phyloP scores from a whole-genome alignment of 2,113 vertebrate genomes.

The Empidonax traillii region DNA sequence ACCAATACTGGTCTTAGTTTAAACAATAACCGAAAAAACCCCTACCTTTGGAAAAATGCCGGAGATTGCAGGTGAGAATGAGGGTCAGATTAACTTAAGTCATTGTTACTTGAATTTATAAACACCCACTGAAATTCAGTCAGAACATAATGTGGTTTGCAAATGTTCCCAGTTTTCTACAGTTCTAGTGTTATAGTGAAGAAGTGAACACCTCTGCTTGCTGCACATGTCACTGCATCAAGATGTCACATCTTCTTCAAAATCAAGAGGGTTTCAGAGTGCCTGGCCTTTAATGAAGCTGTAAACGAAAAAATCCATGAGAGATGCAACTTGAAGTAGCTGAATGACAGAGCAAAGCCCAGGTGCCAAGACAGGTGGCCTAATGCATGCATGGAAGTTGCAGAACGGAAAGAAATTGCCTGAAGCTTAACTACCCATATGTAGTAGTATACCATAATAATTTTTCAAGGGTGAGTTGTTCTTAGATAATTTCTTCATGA shows the following conservation, averaged over 20 bases:
- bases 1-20: not conserved
- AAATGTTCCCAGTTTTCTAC: not conserved
- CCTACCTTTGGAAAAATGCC: not conserved
- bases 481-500: not conserved
- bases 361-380: not conserved
- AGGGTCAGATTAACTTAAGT: not conserved
- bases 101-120: not conserved
- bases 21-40: not conserved
- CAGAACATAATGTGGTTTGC: not conserved
- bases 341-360: not conserved
- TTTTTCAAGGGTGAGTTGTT: not conserved
- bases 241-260: not conserved
- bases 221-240: not conserved
- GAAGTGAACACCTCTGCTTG: not conserved
- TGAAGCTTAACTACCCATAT: not conserved
- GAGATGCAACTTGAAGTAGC: not conserved
- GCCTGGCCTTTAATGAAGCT: not conserved
- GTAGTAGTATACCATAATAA: not conserved
- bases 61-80: not conserved
- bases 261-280: not conserved
- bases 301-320: not conserved
- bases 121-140: not conserved
- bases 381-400: not conserved
- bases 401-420: not conserved
- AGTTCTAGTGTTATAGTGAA: not conserved